Conservation (phyloP, 2,113 vertebrate genomes). For the Emydura subglobosa region DNA sequence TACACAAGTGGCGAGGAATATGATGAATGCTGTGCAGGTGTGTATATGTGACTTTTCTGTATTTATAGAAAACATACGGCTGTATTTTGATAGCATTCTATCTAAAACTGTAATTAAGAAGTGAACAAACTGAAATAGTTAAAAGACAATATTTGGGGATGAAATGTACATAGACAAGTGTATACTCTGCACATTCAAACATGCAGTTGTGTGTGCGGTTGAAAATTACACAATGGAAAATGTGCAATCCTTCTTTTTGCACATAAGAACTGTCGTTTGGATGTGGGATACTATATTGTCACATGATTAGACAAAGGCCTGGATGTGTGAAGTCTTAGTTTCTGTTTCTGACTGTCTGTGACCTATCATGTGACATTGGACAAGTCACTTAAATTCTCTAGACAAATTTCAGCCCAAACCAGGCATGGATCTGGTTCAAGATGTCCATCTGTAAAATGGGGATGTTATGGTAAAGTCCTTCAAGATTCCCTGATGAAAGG, state of each 20-base stretch:
- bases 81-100: constrained; percentile 10
- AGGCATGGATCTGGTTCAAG: not conserved
- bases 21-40: constrained; percentile 35
- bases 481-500: not conserved
- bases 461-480: not conserved
- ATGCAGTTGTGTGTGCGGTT: constrained; percentile 27
- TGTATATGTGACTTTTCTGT: not conserved
- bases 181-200: not conserved
- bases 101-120: constrained; percentile 20
- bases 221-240: constrained; percentile 1
- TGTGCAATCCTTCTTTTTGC: constrained; percentile 47
- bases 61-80: constrained; percentile 19
- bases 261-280: not conserved
- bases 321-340: constrained; percentile 23
- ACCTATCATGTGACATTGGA: constrained; percentile 1
- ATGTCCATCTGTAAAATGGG: not conserved
- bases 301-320: constrained; percentile 2
- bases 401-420: not conserved
- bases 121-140: constrained; percentile 41
- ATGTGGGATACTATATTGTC: constrained; percentile 33
- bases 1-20: constrained; percentile 9
- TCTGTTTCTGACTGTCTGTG: constrained; percentile 20
- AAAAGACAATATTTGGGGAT: constrained; percentile 26
- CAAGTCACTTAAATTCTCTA: constrained; percentile 14
- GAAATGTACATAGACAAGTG: not conserved